A percentile compares a stretch with the other conserved stretches of the same genome.
These are phyloP conservation scores for Nomada fabriciana DNA, from an alignment of 2,888 invertebrate genomes.

Conservation along the genomic window DNA sequence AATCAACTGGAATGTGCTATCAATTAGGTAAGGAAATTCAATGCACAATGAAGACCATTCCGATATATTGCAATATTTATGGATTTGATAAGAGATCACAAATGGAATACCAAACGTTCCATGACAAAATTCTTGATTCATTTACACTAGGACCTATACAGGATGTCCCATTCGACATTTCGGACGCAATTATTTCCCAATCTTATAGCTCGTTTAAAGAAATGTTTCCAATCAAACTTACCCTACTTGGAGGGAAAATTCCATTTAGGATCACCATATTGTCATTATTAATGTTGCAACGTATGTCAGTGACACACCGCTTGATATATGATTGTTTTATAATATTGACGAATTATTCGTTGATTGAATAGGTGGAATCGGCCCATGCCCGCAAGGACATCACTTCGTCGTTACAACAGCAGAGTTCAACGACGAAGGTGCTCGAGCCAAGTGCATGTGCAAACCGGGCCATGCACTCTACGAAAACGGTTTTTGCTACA, in stretches of 20 bases:
- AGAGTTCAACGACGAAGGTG: conserved; percentile 68
- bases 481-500: conserved; percentile 89
- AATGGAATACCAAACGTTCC: not conserved
- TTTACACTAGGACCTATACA: too few species aligned
- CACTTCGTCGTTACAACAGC: conserved; percentile 86
- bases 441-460: conserved; percentile 88
- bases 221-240: too few species aligned
- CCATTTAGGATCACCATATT: too few species aligned
- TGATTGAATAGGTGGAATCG: conserved; percentile 87
- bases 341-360: conserved; percentile 37
- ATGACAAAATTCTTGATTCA: too few species aligned
- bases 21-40: conserved; percentile 87
- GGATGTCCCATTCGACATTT: too few species aligned
- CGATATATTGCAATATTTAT: not conserved
- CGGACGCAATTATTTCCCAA: too few species aligned
- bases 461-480: conserved; percentile 89
- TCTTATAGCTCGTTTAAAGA: too few species aligned
- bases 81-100: not conserved
- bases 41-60: too few species aligned
- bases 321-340: not conserved
- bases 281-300: too few species aligned
- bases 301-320: too few species aligned
- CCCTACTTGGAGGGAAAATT: too few species aligned
- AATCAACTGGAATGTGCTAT: conserved; percentile 89
- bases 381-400: conserved; percentile 91